Conservation (phyloP, 2,113 vertebrate genomes). For the Tauraco erythrolophus region DNA sequence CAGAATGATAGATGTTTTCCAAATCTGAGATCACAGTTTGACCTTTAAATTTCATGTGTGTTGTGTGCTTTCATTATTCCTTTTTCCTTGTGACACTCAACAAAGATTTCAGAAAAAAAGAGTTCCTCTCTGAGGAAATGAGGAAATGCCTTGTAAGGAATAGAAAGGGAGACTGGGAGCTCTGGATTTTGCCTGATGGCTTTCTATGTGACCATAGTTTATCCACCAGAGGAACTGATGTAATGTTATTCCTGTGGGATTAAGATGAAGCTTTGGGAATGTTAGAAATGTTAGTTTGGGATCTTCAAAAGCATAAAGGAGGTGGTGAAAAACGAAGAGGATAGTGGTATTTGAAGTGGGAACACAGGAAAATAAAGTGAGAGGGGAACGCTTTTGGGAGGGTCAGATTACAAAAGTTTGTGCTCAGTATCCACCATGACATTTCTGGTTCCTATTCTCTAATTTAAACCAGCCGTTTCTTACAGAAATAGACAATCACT, state of each 20-base stretch:
- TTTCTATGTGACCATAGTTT: not conserved
- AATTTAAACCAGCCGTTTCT: conserved; percentile 6
- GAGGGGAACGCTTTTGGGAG: not conserved
- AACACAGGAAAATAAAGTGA: conserved; percentile 20
- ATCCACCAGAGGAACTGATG: not conserved
- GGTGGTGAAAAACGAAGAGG: not conserved
- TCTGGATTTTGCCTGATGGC: not conserved
- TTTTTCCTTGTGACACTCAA: not conserved
- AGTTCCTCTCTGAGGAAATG: conserved; percentile 7
- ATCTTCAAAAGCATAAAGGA: conserved; percentile 37
- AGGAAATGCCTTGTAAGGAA: conserved; percentile 30
- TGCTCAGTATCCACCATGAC: not conserved
- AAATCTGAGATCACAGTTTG: conserved; percentile 27
- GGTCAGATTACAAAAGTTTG: conserved; percentile 25
- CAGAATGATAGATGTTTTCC: conserved; percentile 15
- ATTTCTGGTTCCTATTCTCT: conserved; percentile 44
- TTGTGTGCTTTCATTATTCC: conserved; percentile 11
- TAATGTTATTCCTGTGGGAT: conserved; percentile 32
- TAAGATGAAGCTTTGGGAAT: conserved; percentile 35
- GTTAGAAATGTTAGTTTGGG: conserved; percentile 34
- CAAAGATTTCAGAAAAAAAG: not conserved
- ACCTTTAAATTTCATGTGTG: conserved; percentile 36
- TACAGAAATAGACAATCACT: conserved; percentile 54
- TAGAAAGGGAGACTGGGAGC: not conserved
- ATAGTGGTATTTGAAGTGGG: conserved; percentile 20